A percentile compares a stretch with the other conserved stretches of the same genome.
phyloP scores from a whole-genome alignment of 92 coral and sea anemone genomes.

The Paragorgia papillata region DNA sequence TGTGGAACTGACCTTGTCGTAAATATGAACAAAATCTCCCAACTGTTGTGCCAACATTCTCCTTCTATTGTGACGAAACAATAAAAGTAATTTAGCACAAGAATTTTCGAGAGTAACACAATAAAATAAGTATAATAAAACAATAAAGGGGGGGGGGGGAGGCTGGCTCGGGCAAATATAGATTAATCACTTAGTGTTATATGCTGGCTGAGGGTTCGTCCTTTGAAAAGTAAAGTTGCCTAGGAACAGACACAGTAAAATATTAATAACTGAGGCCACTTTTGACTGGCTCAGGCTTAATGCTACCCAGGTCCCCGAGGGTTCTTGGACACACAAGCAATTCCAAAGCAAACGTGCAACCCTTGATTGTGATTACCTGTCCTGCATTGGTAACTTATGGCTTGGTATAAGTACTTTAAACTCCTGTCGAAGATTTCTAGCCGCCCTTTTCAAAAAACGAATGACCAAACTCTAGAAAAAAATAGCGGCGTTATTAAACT shows the following conservation, averaged over 20 bases:
- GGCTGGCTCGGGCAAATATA: no score
- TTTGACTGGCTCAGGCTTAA: no score
- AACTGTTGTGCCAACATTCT: constrained; percentile 89
- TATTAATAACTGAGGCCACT: no score
- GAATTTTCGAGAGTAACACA: neutral
- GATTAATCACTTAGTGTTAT: no score
- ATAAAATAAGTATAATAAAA: no score
- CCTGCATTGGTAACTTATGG: constrained; percentile 80
- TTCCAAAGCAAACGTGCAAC: no score
- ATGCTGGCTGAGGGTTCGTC: no score
- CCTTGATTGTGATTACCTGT: constrained; percentile 91
- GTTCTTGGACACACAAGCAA: no score
- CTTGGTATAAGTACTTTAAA: constrained; percentile 93
- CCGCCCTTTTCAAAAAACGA: constrained; percentile 94
- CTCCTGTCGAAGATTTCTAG: constrained; percentile 91
- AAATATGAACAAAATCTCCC: constrained; percentile 92
- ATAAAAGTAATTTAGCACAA: neutral
- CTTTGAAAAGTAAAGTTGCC: no score
- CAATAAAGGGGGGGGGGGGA: no score
- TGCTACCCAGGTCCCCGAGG: no score
- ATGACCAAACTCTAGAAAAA: constrained; percentile 79
- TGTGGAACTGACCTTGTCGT: constrained; percentile 81
- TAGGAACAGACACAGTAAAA: no score
- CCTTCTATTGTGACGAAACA: constrained; percentile 53
- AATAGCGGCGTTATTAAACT: neutral